These are phyloP conservation scores for Cichlasoma orientale DNA, from an alignment of 2,797 vertebrate species.

Conservation along the genomic window DNA sequence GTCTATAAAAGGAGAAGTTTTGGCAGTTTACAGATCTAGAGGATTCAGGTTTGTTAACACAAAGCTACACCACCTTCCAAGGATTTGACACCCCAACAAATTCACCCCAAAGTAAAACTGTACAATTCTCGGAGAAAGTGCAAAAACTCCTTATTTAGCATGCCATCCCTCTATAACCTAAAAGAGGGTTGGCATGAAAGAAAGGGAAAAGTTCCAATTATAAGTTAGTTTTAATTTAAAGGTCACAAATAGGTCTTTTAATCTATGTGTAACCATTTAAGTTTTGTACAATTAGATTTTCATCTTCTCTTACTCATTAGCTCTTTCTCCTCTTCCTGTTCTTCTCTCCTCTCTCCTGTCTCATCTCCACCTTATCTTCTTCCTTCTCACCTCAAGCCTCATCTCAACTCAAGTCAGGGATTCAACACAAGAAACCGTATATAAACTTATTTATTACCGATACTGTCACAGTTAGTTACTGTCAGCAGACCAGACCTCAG, in stretches of 20 bases:
- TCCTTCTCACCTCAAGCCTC: background rate
- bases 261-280: background rate
- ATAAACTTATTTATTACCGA: background rate
- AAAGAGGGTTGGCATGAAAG: background rate
- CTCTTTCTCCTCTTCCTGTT: background rate
- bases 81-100: background rate
- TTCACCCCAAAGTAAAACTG: background rate
- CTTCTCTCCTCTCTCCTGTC: background rate
- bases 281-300: background rate
- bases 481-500: background rate
- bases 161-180: background rate
- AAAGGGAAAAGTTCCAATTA: background rate
- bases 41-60: background rate
- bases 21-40: background rate
- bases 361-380: background rate
- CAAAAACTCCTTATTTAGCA: background rate
- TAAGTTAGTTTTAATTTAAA: background rate
- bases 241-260: background rate
- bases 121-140: background rate
- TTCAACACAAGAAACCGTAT: accelerated
- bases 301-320: background rate
- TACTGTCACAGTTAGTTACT: background rate
- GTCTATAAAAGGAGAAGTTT: too few species aligned
- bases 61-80: background rate
- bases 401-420: background rate